phyloP scores from a whole-genome alignment of 2,888 invertebrate species.

The Leptinotarsa juncta region DNA sequence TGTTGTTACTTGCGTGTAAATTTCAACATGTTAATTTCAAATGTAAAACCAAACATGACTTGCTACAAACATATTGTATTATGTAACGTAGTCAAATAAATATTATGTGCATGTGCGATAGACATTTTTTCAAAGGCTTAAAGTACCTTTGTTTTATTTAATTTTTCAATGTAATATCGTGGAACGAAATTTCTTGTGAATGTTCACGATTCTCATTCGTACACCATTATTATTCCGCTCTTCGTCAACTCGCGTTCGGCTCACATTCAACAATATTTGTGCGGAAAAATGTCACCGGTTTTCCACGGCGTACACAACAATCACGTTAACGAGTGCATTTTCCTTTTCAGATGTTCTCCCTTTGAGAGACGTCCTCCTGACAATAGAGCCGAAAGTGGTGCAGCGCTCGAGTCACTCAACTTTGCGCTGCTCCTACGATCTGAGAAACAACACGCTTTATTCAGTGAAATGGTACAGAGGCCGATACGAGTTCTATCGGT shows the following conservation, averaged over 20 bases:
- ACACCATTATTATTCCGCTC: background rate
- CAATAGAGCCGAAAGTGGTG: constrained; percentile 78
- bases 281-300: constrained; percentile 13
- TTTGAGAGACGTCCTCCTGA: constrained; percentile 77
- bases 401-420: constrained; percentile 76
- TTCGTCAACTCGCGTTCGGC: background rate
- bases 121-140: too few relatives aligned
- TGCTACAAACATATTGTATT: too few relatives aligned
- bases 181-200: background rate
- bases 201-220: background rate
- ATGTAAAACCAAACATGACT: too few relatives aligned
- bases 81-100: too few relatives aligned
- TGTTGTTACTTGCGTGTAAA: too few relatives aligned
- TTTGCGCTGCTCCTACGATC: constrained; percentile 80
- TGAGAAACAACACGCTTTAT: constrained; percentile 80
- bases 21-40: too few relatives aligned
- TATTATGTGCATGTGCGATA: too few relatives aligned
- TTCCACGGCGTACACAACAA: background rate
- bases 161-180: background rate
- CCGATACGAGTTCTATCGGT: constrained; percentile 85
- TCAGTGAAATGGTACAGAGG: constrained; percentile 91
- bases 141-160: too few relatives aligned
- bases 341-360: constrained; percentile 71
- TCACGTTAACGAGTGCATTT: constrained; percentile 17
- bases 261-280: constrained; percentile 2